Evolutionary conservation across 2,113 vertebrate genomes (phyloP).

Genomic region (Calidris pugnax): DNA sequence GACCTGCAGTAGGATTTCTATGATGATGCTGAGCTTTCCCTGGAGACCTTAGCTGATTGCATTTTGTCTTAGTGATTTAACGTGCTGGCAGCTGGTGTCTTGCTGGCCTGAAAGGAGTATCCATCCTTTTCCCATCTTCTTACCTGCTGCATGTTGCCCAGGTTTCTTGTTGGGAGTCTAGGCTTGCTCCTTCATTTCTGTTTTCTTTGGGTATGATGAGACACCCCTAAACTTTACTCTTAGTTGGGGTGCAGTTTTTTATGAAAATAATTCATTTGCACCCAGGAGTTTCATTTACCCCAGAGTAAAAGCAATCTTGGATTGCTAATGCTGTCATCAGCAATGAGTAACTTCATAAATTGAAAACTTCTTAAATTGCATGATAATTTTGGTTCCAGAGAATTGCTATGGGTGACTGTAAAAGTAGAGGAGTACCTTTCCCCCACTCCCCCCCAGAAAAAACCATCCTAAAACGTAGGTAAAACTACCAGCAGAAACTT

Average conservation of each 20-base stretch:
- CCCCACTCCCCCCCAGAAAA: accelerated
- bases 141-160: neutral
- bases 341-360: neutral
- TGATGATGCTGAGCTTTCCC: neutral
- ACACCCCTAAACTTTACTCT: neutral
- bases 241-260: neutral
- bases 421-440: neutral
- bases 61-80: neutral
- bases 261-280: neutral
- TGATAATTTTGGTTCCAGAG: neutral
- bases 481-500: neutral
- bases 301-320: neutral
- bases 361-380: neutral
- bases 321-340: constrained; percentile 26
- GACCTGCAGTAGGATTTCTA: neutral
- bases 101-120: neutral
- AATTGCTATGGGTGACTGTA: neutral
- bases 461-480: neutral
- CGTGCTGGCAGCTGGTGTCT: neutral
- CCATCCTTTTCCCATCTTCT: neutral
- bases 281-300: neutral
- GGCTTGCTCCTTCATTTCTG: neutral
- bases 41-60: neutral
- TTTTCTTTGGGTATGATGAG: neutral
- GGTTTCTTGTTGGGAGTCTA: neutral